A percentile compares a stretch with the other conserved stretches of the same genome.
Conservation (phyloP, 2,113 vertebrate genomes). For the Heterochromis multidens region DNA sequence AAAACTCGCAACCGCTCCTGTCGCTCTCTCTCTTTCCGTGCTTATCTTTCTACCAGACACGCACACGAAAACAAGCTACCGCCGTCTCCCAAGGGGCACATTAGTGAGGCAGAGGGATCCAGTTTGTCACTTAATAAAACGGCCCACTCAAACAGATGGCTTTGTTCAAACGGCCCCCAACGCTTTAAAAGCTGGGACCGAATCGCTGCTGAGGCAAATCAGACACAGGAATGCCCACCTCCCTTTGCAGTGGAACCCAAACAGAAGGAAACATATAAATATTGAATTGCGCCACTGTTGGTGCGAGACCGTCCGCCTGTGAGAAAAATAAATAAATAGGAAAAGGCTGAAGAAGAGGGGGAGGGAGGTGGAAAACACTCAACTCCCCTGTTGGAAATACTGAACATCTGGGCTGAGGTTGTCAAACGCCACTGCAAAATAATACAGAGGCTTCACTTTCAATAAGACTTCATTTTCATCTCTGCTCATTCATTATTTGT, state of each 20-base stretch:
- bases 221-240: slow-evolving; percentile 48
- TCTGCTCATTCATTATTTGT: slow-evolving; percentile 34
- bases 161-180: slow-evolving; percentile 53
- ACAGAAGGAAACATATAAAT: slow-evolving; percentile 66
- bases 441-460: slow-evolving; percentile 30
- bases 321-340: neutral
- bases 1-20: neutral
- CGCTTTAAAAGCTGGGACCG: slow-evolving; percentile 55
- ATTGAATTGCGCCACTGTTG: slow-evolving; percentile 54
- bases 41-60: slow-evolving; percentile 1
- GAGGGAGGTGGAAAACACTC: slow-evolving; percentile 10
- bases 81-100: slow-evolving; percentile 57
- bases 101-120: slow-evolving; percentile 66
- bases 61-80: slow-evolving; percentile 2
- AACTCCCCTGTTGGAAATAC: slow-evolving; percentile 22
- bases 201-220: slow-evolving; percentile 50
- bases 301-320: slow-evolving; percentile 12
- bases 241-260: slow-evolving; percentile 43
- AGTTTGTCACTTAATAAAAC: slow-evolving; percentile 76
- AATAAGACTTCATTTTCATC: slow-evolving; percentile 41
- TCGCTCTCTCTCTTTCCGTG: neutral
- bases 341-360: neutral
- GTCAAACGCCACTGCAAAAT: slow-evolving; percentile 11
- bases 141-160: slow-evolving; percentile 72
- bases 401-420: slow-evolving; percentile 48